Base-by-base conservation (phyloP, 2,113 vertebrate species). In the Rhynchomys soricoides region DNA sequence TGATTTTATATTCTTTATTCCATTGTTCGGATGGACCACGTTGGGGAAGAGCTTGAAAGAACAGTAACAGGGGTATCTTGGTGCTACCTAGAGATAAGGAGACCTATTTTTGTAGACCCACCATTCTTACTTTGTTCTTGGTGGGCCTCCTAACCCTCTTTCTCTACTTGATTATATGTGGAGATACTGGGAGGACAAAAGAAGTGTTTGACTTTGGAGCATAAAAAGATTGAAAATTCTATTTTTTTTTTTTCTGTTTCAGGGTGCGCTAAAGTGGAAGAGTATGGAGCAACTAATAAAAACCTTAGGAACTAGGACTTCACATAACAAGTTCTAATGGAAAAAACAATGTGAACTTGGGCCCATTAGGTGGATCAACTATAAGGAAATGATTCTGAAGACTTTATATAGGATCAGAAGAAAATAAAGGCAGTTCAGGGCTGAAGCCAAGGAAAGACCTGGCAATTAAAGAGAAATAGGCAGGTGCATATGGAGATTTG, bases 221-320 rank as follows among this genome's bases (percentile, higher is more conserved):
- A 64, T 22, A 71, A 89, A 91, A 93, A 26, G 40, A 93, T 94
- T 86, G 43, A 74, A 89, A 45, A 8, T 64, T 68, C 16, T 86
- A 64, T 48, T 62, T 48, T 71, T 59, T 48, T 71, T 59, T 82
- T 71, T 78, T 50, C 37, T 48, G 12, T 85, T 43, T 48, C 68
- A 71, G 45, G 40, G 29, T 82, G 2, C 31, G 78, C 59, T 86
- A 71, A 90, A 91, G 8, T 93, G 37, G 87, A 96, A 97, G 5
- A 95, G 16, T 86, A 57, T 77, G 66, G 52, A 22, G 31, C 37
- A 21, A 86, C 40, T 68, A 91, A 94, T 43, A 86, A 91, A 50
- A 86, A 73, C 43, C 19, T 96, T 29, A 97, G 45, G n/a, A 86
- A 48, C 52, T 89, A 86, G 50, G 66, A 52, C 37, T 95, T 90